phyloP scores from a whole-genome alignment of 1,140 invertebrate genomes.

The Odontomachus brunneus region DNA sequence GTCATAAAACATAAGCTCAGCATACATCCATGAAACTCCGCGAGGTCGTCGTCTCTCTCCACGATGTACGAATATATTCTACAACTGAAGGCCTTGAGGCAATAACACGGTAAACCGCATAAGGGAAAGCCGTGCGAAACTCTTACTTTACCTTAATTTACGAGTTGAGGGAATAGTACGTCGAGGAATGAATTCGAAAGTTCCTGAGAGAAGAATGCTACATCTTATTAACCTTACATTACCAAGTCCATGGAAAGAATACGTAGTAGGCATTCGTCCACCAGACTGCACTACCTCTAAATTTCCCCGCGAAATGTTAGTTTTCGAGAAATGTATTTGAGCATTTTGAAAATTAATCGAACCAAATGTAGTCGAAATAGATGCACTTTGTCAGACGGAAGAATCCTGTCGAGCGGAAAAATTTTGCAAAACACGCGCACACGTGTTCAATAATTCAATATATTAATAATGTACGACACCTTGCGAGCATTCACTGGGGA shows the following conservation, averaged over 20 bases:
- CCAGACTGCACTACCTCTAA: background rate
- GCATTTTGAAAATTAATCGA: background rate
- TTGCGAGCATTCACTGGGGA: background rate
- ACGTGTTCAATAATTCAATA: background rate
- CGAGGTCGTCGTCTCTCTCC: slow-evolving; percentile 30
- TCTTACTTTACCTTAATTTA: slow-evolving; percentile 61
- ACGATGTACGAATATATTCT: slow-evolving; percentile 37
- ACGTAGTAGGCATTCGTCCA: slow-evolving; percentile 12
- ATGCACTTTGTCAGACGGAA: background rate
- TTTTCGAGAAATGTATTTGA: background rate
- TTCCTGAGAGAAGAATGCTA: slow-evolving; percentile 52
- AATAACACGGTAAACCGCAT: slow-evolving; percentile 47
- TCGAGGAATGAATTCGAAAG: slow-evolving; percentile 26
- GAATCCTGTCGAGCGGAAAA: background rate
- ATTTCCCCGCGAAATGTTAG: background rate
- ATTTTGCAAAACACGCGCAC: no score
- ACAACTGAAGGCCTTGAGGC: slow-evolving; percentile 9
- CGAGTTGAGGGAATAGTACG: slow-evolving; percentile 27
- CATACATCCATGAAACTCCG: slow-evolving; percentile 16
- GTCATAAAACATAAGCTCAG: slow-evolving; percentile 14
- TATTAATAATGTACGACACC: background rate
- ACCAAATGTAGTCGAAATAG: background rate
- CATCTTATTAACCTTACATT: slow-evolving; percentile 52
- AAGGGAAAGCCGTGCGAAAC: slow-evolving; percentile 52
- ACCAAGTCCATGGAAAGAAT: slow-evolving; percentile 42